Evolutionary conservation across 2,113 vertebrate genomes (phyloP), one percentile per base, ranked within the genome.

Genomic region (Thunnus thynnus): DNA sequence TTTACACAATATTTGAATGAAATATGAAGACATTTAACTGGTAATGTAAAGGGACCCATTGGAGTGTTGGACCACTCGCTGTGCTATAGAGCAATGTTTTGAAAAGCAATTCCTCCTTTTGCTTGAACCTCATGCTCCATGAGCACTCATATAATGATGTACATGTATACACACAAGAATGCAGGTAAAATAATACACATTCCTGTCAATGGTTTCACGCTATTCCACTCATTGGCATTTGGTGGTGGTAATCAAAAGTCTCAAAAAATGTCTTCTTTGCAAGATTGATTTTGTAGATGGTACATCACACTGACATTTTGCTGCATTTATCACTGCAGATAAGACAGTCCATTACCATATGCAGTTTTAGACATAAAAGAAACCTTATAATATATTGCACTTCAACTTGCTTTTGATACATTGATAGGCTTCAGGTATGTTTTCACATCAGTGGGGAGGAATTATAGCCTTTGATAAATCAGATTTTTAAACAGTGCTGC

Each of bases 231-330:
- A 51, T 62, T 17, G 13, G 12, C 48, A 47, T 17, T 22, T 63
- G 13, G 7, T n/a, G 16, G 36, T 8, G 18, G 32, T 4, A 62
- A 62, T 20, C 32, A n/a, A 16, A 62, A 44, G 9, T 0, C 17
- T 13, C 10, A 62, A 62, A 12, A 62, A 61, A 18, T 30, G 27
- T 30, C 27, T 30, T 30, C 27, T 30, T 30, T 30, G 27, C 27
- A 30, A 30, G 27, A 27, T 20, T 57, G 11, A 44, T 60, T 76
- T 63, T 62, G 32, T 44, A 4, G 44, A 52, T 61, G 54, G 20
- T 44, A 77, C 54, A 60, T 71, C 18, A 52, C 18, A 52, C 18
- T 51, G 22, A 85, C 85, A 78, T 54, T 76, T 11, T 58, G 36
- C 36, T 60, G 22, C 27, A 47, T 80, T 82, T 69, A 76, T 84